Evolutionary conservation across 2,113 vertebrate genomes (phyloP), one percentile per base, ranked within the genome.

Genomic region (Anthoscopus minutus): DNA sequence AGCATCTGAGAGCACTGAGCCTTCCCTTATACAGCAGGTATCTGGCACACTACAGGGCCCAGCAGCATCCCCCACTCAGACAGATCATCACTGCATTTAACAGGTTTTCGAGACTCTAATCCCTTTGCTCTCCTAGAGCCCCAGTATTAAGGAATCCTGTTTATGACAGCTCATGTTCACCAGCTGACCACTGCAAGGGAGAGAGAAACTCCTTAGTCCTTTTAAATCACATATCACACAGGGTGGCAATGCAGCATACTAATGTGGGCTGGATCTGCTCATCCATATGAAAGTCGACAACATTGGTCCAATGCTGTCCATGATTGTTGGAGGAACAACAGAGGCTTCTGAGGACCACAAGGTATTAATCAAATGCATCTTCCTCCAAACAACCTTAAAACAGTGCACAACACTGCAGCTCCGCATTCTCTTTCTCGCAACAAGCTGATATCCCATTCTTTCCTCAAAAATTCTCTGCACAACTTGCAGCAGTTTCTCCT

Each of bases 291-390:
- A 99, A 38, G n/a, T 98, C 97, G 13, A 97, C 98, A 0, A 98
- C 92, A 5, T 96, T 96, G 61, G 96, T 98, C 99, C 99, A 99
- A 20, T 92, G 96, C 94, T 99, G 98, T 7, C 97, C 96, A 0
- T 93, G 89, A 20, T 91, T 79, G 67, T 98, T 99, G 71, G 98
- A 98, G 65, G 98, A 97, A 21, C 98, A 98, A 92, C 99, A 99
- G 61, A 99, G 97, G n/a, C n/a, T n/a, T n/a, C n/a, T n/a, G n/a
- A n/a, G n/a, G n/a, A n/a, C n/a, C n/a, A n/a, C n/a, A n/a, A n/a
- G n/a, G n/a, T n/a, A n/a, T n/a, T n/a, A n/a, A n/a, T n/a, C n/a
- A n/a, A n/a, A n/a, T n/a, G n/a, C n/a, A n/a, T n/a, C n/a, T n/a
- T n/a, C n/a, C n/a, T n/a, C n/a, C n/a, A n/a, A n/a, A n/a, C n/a